Conservation (phyloP, 2,113 vertebrate species). For the Apistogramma diplotaenia region DNA sequence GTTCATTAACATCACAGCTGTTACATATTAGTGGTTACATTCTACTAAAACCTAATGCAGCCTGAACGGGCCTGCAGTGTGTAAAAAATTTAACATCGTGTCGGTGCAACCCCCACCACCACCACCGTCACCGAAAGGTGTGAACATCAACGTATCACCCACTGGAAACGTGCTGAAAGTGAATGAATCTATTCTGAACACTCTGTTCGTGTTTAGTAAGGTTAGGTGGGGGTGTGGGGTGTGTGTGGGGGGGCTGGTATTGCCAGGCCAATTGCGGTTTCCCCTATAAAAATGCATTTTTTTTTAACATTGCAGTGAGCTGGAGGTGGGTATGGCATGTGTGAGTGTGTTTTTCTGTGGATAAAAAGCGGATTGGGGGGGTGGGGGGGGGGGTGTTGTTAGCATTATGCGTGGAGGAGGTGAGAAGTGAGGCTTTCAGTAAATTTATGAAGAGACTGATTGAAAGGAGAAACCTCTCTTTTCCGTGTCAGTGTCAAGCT, state of each 20-base stretch:
- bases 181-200: slow-evolving; percentile 35
- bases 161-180: slow-evolving; percentile 22
- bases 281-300: slow-evolving; percentile 30
- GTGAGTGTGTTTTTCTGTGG: slow-evolving; percentile 36
- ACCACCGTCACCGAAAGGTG: slow-evolving; percentile 11
- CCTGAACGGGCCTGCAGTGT: slow-evolving; percentile 4
- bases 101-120: not conserved
- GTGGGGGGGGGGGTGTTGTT: slow-evolving; percentile 24
- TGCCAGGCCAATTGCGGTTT: slow-evolving; percentile 50
- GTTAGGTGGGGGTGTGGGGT: slow-evolving; percentile 8
- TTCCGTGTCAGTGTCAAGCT: slow-evolving; percentile 16
- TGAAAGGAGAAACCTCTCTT: slow-evolving; percentile 48
- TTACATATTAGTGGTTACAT: slow-evolving; percentile 42
- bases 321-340: slow-evolving; percentile 27
- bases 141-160: slow-evolving; percentile 45
- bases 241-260: slow-evolving; percentile 18
- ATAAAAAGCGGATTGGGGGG: not conserved
- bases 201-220: slow-evolving; percentile 12
- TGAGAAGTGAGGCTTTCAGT: slow-evolving; percentile 51
- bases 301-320: slow-evolving; percentile 31
- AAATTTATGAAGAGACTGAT: slow-evolving; percentile 46
- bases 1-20: slow-evolving; percentile 61
- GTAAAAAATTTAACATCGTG: slow-evolving; percentile 6
- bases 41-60: slow-evolving; percentile 15
- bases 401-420: slow-evolving; percentile 36